Percentiles rank a stretch among this genome's conserved stretches.
Evolutionary conservation across 2,113 vertebrate species (phyloP).

Genomic region (Hypanus sabinus): DNA sequence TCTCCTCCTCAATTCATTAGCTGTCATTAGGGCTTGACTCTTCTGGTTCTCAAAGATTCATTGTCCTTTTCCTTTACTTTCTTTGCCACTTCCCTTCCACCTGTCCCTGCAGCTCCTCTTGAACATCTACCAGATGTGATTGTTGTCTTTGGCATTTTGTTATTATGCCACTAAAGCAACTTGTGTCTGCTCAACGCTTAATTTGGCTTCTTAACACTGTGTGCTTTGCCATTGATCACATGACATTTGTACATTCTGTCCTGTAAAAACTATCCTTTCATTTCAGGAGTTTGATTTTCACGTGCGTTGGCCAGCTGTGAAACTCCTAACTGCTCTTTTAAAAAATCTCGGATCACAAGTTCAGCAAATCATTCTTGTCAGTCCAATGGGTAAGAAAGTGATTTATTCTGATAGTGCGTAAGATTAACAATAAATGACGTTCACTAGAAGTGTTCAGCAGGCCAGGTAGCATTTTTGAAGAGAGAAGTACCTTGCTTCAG

Average conservation of each 20-base stretch:
- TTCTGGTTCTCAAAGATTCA: no score
- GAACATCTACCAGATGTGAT: not conserved
- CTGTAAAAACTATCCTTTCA: not conserved
- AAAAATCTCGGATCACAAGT: conserved; percentile 82
- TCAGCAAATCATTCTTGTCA: conserved; percentile 91
- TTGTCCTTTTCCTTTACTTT: no score
- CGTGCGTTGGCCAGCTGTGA: conserved; percentile 92
- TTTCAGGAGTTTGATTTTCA: conserved; percentile 95
- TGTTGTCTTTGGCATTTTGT: not conserved
- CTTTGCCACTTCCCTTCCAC: not conserved
- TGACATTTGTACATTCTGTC: not conserved
- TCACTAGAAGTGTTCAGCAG: no score
- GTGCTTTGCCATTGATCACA: not conserved
- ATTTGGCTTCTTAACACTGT: not conserved
- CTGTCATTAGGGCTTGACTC: no score
- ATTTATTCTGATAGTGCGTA: not conserved
- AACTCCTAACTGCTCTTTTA: conserved; percentile 80
- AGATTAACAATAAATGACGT: not conserved
- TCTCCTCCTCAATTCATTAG: no score
- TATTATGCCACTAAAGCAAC: not conserved
- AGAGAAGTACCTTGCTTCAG: no score
- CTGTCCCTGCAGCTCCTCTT: not conserved
- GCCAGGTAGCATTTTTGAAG: no score
- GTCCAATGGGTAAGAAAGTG: conserved; percentile 85
- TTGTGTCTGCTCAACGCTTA: not conserved